These are phyloP conservation scores for Cryptops parisi DNA, from an alignment of 2,888 invertebrate species.

Conservation along the genomic window DNA sequence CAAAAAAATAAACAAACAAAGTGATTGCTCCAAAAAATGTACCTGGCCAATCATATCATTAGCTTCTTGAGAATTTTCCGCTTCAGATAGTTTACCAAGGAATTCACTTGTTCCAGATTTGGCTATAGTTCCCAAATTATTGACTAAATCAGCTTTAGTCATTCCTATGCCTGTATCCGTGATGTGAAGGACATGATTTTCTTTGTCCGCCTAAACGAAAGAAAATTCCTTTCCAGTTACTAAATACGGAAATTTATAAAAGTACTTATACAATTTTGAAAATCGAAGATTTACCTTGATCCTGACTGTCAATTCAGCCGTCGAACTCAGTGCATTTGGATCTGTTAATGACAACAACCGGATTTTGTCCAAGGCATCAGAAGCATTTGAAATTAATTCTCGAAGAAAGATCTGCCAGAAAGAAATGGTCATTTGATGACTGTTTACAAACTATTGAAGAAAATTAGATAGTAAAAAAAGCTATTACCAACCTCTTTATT, in stretches of 20 bases:
- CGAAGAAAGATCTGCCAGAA: conserved; percentile 71
- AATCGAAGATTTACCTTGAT: too few relatives aligned
- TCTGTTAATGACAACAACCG: conserved; percentile 83
- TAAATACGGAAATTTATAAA: too few relatives aligned
- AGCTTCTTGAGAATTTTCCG: conserved; percentile 45
- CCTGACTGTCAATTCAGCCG: conserved; percentile 70
- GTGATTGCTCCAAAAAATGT: too few relatives aligned
- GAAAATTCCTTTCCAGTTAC: too few relatives aligned
- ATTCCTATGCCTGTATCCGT: conserved; percentile 96
- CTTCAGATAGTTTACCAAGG: conserved; percentile 72
- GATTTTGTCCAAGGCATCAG: conserved; percentile 97
- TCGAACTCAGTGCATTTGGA: conserved; percentile 56
- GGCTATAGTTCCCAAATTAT: conserved; percentile 95
- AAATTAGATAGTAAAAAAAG: neutral
- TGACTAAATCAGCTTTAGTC: conserved; percentile 83
- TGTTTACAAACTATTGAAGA: neutral
- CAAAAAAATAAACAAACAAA: too few relatives aligned
- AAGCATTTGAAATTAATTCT: conserved; percentile 97
- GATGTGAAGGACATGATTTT: conserved; percentile 77
- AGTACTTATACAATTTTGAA: too few relatives aligned
- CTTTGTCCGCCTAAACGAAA: conserved; percentile 60
- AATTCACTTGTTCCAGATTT: conserved; percentile 97
- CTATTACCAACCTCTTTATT: conserved; percentile 68
- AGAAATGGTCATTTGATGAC: conserved; percentile 13
- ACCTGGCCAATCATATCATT: conserved; percentile 94